These are phyloP conservation scores for Erythrolamprus reginae DNA, from an alignment of 2,113 vertebrate genomes.

Conservation along the genomic window DNA sequence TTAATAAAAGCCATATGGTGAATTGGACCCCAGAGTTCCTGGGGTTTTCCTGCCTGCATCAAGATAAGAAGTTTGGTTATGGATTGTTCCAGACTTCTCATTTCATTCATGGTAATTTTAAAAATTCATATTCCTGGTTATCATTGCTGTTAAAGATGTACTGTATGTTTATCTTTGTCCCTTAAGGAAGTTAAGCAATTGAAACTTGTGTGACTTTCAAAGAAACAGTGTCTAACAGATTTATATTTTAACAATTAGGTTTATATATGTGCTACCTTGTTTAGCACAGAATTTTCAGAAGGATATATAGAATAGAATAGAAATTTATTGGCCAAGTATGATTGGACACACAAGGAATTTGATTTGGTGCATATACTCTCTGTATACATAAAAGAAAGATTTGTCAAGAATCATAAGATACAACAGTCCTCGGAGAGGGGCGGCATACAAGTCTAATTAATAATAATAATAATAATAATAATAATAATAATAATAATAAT, in stretches of 20 bases:
- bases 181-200: neutral
- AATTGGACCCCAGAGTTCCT: slow-evolving; percentile 35
- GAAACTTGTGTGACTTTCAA: neutral
- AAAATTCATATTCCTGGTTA: slow-evolving; percentile 10
- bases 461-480: too few species aligned
- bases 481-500: too few species aligned
- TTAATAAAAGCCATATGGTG: slow-evolving; percentile 51
- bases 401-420: too few species aligned
- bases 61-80: slow-evolving; percentile 57
- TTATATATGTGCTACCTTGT: neutral
- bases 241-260: neutral
- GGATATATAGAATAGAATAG: too few species aligned
- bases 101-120: slow-evolving; percentile 48
- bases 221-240: neutral
- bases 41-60: slow-evolving; percentile 46
- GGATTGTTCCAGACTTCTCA: slow-evolving; percentile 53
- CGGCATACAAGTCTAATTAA: too few species aligned
- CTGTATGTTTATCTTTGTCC: neutral
- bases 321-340: too few species aligned
- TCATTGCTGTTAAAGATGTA: neutral
- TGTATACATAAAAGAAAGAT: too few species aligned
- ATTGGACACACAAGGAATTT: too few species aligned
- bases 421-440: too few species aligned
- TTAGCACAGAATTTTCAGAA: neutral
- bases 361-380: too few species aligned